These are phyloP conservation scores for Philaethria dido DNA, from an alignment of 2,888 invertebrate genomes.

Conservation along the genomic window DNA sequence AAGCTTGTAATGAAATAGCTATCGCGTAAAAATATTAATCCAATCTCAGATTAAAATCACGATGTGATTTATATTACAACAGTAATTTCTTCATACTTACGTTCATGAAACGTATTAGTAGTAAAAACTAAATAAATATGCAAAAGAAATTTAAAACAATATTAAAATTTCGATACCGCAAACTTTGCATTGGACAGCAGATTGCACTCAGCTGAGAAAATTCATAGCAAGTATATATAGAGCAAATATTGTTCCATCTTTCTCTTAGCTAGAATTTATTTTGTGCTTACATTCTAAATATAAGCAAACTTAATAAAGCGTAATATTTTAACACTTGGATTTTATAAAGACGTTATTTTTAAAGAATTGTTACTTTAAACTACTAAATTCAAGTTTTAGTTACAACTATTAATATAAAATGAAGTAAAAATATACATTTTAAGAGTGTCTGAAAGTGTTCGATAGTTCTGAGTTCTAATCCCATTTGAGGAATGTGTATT, in stretches of 20 bases:
- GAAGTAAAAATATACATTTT: no score
- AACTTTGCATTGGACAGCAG: conserved; percentile 22
- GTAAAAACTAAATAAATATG: conserved; percentile 9
- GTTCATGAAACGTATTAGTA: neutral
- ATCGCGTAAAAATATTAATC: no score
- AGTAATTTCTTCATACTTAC: neutral
- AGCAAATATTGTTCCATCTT: conserved; percentile 10
- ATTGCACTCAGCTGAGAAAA: conserved; percentile 30
- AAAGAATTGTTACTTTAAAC: no score
- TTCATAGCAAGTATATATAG: conserved; percentile 15
- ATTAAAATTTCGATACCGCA: conserved; percentile 23
- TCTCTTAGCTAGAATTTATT: neutral
- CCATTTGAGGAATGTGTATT: no score
- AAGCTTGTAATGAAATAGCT: no score
- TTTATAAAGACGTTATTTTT: neutral
- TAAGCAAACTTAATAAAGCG: neutral
- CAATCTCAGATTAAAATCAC: no score
- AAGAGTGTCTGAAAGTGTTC: no score
- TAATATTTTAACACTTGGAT: neutral
- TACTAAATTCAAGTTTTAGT: no score
- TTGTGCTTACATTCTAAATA: neutral
- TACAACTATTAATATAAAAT: no score
- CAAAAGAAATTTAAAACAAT: conserved; percentile 17
- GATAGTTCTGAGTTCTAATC: no score
- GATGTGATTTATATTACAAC: neutral